Evolutionary conservation across 2,888 invertebrate species (phyloP), one percentile per base, ranked within the genome.

Genomic region (Pyrgus malvae): DNA sequence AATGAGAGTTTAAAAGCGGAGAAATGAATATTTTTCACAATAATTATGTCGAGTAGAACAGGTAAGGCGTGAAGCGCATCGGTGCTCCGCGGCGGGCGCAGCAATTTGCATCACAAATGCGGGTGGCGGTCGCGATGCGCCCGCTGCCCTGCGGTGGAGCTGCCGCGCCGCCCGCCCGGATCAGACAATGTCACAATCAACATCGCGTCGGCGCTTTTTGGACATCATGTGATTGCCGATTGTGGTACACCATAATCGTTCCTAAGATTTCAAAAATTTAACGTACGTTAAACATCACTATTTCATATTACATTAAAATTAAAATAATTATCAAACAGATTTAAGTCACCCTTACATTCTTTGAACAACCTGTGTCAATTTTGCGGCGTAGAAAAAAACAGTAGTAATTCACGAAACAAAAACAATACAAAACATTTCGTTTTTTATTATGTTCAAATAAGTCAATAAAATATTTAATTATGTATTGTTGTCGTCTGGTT

Each of bases 181-280:
- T 66, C 80, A 82, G 80, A 90, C 90, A 90, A 90, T 90, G 80
- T 83, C 82, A 89, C 88, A 90, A 90, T 90, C 89, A 89, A 83
- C 88, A 80, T 76, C 84, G 85, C 85, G 84, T 82, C 79, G 82
- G 81, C 81, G 89, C 83, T 86, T 90, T 89, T 89, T 86, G 81
- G 80, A 71, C 78, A 80, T 74, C 70, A 76, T 80, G 76, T 87
- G 83, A 89, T 88, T 87, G 84, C 74, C 80, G 85, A 88, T 90
- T 90, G 89, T 87, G 75, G 76, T 69, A 66, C 66, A 67, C 73
- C 75, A 77, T 81, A 80, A 82, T 67, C 61, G 55, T 76, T 68
- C 74, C 71, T 70, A 79, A 77, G 76, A 74, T 70, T 63, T 59
- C 61, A 61, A 60, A 57, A 7, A 48, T 16, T 27, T 27, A 45